phyloP scores from a whole-genome alignment of 2,888 invertebrate genomes.

The Cephus rjabovi region DNA sequence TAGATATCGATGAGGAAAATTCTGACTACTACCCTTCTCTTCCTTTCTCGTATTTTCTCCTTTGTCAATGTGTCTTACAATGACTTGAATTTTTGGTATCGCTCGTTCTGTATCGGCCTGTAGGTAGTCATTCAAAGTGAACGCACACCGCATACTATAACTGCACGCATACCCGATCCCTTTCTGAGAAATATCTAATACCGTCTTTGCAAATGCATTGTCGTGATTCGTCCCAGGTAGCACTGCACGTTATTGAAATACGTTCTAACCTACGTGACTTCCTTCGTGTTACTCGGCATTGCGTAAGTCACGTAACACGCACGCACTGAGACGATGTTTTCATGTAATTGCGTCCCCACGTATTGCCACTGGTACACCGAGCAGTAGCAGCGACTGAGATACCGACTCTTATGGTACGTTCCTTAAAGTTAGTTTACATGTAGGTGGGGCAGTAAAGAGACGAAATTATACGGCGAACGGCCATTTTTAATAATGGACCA shows the following conservation, averaged over 20 bases:
- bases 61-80: background rate
- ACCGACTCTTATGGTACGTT: background rate
- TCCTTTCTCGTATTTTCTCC: background rate
- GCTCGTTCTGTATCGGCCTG: background rate
- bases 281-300: background rate
- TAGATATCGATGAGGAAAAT: background rate
- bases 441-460: background rate
- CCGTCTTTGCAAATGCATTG: background rate
- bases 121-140: background rate
- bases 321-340: background rate
- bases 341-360: background rate
- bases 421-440: background rate
- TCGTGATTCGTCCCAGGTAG: background rate
- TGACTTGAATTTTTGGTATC: background rate
- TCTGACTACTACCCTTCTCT: too few species aligned
- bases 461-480: background rate
- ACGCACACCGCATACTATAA: background rate
- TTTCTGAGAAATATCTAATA: background rate
- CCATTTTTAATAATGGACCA: background rate
- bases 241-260: background rate
- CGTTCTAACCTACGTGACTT: background rate
- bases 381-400: background rate
- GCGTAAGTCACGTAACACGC: background rate
- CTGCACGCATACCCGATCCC: background rate
- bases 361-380: background rate